Conservation (phyloP, 1,140 invertebrate species). For the Macrosteles quadrilineatus region DNA sequence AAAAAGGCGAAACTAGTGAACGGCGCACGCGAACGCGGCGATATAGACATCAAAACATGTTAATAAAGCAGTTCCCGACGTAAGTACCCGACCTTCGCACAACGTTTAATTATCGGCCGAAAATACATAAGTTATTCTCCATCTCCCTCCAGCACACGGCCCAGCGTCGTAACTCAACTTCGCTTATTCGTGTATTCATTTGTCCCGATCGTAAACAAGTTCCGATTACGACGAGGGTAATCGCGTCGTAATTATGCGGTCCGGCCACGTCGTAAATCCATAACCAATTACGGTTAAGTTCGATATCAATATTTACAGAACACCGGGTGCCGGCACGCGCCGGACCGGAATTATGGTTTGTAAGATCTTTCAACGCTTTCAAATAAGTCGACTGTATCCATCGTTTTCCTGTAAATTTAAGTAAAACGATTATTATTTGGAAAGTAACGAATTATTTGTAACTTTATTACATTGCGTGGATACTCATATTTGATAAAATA, state of each 20-base stretch:
- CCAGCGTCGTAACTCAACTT: neutral
- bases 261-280: neutral
- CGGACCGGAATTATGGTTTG: too few relatives aligned
- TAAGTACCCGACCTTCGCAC: neutral
- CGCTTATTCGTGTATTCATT: neutral
- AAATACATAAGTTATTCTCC: neutral
- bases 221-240: neutral
- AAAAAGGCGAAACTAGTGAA: neutral
- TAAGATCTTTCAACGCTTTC: too few relatives aligned
- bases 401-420: too few relatives aligned
- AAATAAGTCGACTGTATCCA: too few relatives aligned
- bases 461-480: too few relatives aligned
- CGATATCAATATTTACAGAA: slow-evolving; percentile 11
- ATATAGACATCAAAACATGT: neutral
- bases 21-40: neutral
- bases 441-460: too few relatives aligned
- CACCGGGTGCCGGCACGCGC: neutral
- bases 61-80: neutral
- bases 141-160: neutral
- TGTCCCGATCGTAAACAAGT: slow-evolving; percentile 2
- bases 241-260: neutral
- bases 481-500: too few relatives aligned
- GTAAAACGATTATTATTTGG: too few relatives aligned
- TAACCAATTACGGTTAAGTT: neutral
- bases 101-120: neutral